A percentile compares a stretch with the other conserved stretches of the same genome.
Evolutionary conservation across 2,888 invertebrate genomes (phyloP).

Genomic region (Heliconius hortense): DNA sequence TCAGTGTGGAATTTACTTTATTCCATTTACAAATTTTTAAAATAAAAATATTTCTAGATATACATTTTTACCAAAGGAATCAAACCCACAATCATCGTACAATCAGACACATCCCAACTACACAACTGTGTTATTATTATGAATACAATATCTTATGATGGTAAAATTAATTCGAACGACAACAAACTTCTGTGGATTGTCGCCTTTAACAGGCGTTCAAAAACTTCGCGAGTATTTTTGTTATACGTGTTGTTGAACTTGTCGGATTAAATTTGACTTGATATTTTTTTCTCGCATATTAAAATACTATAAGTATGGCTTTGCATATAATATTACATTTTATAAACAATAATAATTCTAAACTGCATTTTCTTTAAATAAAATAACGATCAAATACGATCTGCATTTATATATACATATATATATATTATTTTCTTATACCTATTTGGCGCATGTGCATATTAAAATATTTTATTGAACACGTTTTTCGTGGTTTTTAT

Average conservation of each 20-base stretch:
- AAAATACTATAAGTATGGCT: background rate
- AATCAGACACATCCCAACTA: background rate
- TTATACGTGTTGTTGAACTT: slow-evolving; percentile 1
- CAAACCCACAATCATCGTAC: background rate
- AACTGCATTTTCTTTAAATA: background rate
- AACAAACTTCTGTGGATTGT: background rate
- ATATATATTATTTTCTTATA: too few species aligned
- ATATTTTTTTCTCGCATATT: background rate
- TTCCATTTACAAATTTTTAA: too few species aligned
- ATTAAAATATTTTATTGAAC: too few species aligned
- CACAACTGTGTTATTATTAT: background rate
- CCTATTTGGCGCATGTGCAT: too few species aligned
- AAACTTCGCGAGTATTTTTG: background rate
- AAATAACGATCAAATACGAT: background rate
- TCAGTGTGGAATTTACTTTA: too few species aligned
- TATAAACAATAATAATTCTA: background rate
- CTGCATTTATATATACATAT: background rate
- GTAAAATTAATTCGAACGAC: background rate
- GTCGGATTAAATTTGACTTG: background rate
- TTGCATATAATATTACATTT: background rate
- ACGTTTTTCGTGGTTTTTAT: too few species aligned
- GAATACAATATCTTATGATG: background rate
- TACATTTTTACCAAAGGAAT: too few species aligned
- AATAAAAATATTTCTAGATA: too few species aligned
- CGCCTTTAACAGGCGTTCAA: background rate